Evolutionary conservation across 1,140 invertebrate species (phyloP), one percentile per base, ranked within the genome.

Genomic region (Globodera rostochiensis): DNA sequence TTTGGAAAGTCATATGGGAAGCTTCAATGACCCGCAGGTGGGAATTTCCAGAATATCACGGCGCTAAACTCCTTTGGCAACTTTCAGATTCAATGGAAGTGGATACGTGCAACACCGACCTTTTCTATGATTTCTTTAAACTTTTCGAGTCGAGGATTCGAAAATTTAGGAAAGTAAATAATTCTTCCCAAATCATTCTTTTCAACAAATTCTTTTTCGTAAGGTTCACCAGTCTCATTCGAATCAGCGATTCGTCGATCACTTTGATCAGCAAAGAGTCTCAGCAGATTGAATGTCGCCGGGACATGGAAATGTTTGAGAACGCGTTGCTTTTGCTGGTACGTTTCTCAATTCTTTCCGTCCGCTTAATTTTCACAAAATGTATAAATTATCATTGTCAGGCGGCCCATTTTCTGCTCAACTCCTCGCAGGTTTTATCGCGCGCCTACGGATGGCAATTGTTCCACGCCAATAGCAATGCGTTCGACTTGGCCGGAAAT

Each of bases 401-500:
- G 85, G 36, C 85, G 15, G 85, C 87, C 15, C 87, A 77, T 74
- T 85, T 50, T 70, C 45, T 73, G 69, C n/a, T 86, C 19, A 77
- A 73, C 47, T 78, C 85, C 25, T 60, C 80, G 4, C 71, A 67
- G 11, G 46, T 69, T 5, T 60, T 86, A 4, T 57, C 80, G 5
- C 70, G 77, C 6, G 47, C 64, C n/a, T 80, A 84, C 69, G 73
- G 76, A 46, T 86, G 84, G 85, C 73, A 88, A 64, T 45, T 86
- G 21, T 78, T 86, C 4, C 86, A 86, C 66, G 79, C 85, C 53
- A 88, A 86, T 70, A 84, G 69, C 49, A 86, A 86, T 79, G 87
- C 86, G 15, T 86, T 83, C 60, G 82, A 75, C 73, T 46, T 45
- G n/a, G 73, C 80, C 45, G 78, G 81, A 7, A 78, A 73, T 67